These are phyloP conservation scores for Hypena proboscidalis DNA, from an alignment of 2,888 invertebrate species.

Conservation along the genomic window DNA sequence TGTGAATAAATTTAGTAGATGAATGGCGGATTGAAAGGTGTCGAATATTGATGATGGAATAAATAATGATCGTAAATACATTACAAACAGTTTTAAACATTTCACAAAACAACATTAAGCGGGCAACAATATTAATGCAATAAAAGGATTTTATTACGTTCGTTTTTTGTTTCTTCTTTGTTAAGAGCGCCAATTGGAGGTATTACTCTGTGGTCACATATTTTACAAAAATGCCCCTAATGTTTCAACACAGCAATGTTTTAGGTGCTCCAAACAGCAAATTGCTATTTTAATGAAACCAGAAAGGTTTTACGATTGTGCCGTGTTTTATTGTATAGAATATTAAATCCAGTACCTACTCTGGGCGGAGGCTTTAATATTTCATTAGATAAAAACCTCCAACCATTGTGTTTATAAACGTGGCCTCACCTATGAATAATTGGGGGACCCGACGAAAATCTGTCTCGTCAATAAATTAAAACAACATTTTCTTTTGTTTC, in stretches of 20 bases:
- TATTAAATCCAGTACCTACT: conserved; percentile 43
- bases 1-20: no score
- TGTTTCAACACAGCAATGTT: conserved; percentile 15
- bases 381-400: conserved; percentile 47
- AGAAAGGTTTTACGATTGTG: conserved; percentile 42
- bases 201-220: no score
- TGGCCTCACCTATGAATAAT: conserved; percentile 38
- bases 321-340: conserved; percentile 44
- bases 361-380: conserved; percentile 40
- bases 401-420: conserved; percentile 38
- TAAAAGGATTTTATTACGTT: no score
- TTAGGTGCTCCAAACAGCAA: conserved; percentile 30
- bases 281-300: conserved; percentile 43
- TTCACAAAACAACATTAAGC: no score
- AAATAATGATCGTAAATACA: no score
- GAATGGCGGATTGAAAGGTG: no score
- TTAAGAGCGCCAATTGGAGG: no score
- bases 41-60: no score
- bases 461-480: conserved; percentile 16
- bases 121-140: no score
- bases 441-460: conserved; percentile 24
- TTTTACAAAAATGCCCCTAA: background rate
- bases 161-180: no score
- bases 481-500: background rate
- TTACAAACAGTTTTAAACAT: no score